Percentiles rank a stretch among this genome's conserved stretches.
phyloP scores from a whole-genome alignment of 2,113 vertebrate genomes.

The Xiphias gladius region DNA sequence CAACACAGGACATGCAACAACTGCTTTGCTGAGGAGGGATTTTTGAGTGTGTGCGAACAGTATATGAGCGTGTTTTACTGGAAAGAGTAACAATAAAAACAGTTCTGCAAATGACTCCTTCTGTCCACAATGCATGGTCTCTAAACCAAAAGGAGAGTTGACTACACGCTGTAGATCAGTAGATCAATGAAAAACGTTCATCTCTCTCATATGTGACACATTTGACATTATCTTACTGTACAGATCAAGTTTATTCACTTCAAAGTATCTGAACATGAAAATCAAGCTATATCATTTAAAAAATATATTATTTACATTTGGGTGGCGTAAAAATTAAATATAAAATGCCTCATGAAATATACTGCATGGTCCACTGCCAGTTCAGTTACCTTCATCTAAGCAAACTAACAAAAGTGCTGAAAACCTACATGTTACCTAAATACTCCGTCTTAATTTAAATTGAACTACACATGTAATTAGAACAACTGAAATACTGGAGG shows the following conservation, averaged over 20 bases:
- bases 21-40: constrained; percentile 28
- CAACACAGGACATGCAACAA: constrained; percentile 1
- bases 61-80: constrained; percentile 1
- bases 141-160: not conserved
- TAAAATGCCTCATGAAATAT: not conserved
- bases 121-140: not conserved
- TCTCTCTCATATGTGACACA: not conserved
- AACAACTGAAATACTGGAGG: not conserved
- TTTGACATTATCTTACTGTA: not conserved
- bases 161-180: not conserved
- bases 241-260: not conserved
- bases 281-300: not conserved
- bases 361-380: not conserved
- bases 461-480: not conserved
- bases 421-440: not conserved
- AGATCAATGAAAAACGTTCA: not conserved
- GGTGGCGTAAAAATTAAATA: not conserved
- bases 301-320: too few species aligned
- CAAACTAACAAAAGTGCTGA: not conserved
- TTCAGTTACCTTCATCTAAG: not conserved
- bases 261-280: not conserved
- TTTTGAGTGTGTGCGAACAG: not conserved
- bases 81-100: constrained; percentile 25
- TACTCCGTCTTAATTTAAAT: not conserved
- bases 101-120: not conserved